These are phyloP conservation scores for Odontesthes bonariensis DNA, from an alignment of 2,113 vertebrate genomes.

Conservation along the genomic window DNA sequence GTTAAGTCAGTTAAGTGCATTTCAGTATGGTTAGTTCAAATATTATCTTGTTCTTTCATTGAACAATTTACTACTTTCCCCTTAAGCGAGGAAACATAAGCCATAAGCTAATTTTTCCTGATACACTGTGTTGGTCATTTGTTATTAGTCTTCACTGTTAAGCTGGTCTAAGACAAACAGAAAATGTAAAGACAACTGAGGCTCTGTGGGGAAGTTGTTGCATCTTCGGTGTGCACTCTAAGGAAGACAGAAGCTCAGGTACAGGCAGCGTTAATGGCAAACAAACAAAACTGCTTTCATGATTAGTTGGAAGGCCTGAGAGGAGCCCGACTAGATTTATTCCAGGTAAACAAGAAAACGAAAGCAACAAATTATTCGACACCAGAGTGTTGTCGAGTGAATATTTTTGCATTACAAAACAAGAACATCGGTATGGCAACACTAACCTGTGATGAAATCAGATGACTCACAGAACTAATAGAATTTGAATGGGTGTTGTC, in stretches of 20 bases:
- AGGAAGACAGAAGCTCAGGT: neutral
- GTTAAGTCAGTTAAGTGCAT: too few relatives aligned
- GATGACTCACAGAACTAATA: neutral
- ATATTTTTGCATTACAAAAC: conserved; percentile 16
- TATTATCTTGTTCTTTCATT: too few relatives aligned
- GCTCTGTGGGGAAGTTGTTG: neutral
- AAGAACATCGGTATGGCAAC: conserved; percentile 5
- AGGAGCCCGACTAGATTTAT: neutral
- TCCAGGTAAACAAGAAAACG: neutral
- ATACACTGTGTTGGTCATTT: neutral
- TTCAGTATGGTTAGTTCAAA: too few relatives aligned
- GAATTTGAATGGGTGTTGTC: neutral
- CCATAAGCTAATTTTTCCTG: too few relatives aligned
- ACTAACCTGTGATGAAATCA: neutral
- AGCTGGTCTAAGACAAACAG: neutral
- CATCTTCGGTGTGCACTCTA: neutral
- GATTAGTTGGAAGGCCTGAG: rapidly evolving
- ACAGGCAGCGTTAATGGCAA: neutral
- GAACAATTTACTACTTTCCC: too few relatives aligned
- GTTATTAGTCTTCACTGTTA: neutral
- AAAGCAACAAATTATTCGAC: rapidly evolving
- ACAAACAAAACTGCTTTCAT: neutral
- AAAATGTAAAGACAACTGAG: neutral
- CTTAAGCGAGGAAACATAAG: too few relatives aligned
- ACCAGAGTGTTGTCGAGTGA: neutral